Conservation (phyloP, 35 echinoderm and acorn worm genomes). For the Apostichopus japonicus region DNA sequence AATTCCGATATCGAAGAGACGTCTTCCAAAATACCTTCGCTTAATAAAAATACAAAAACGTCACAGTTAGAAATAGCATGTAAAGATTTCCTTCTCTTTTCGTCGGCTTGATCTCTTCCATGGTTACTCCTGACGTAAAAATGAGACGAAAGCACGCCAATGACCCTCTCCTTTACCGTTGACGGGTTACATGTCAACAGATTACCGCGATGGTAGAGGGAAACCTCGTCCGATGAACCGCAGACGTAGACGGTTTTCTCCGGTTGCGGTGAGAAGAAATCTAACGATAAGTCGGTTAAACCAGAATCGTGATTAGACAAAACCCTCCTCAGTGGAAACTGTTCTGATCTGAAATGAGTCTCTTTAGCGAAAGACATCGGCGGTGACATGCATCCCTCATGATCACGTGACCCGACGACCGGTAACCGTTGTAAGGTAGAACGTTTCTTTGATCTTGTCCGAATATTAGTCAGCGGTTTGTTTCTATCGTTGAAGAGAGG, state of each 20-base stretch:
- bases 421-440: slow-evolving; percentile 28
- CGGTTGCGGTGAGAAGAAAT: slow-evolving; percentile 12
- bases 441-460: neutral
- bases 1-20: neutral
- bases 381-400: slow-evolving; percentile 40
- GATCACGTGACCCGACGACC: slow-evolving; percentile 38
- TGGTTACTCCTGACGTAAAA: slow-evolving; percentile 49
- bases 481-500: neutral
- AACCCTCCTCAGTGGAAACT: neutral
- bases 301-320: slow-evolving; percentile 53
- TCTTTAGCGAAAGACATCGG: slow-evolving; percentile 38
- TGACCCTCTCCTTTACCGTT: slow-evolving; percentile 12
- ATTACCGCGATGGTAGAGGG: slow-evolving; percentile 24
- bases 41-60: slow-evolving; percentile 41
- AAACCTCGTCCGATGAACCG: slow-evolving; percentile 11
- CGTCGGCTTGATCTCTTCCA: slow-evolving; percentile 9
- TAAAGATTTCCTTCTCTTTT: slow-evolving; percentile 24
- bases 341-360: slow-evolving; percentile 2
- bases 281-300: slow-evolving; percentile 46
- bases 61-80: slow-evolving; percentile 9
- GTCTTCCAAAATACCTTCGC: slow-evolving; percentile 30
- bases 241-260: slow-evolving; percentile 54
- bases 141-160: slow-evolving; percentile 14
- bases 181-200: slow-evolving; percentile 14
- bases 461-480: neutral